Evolutionary conservation across 1,140 invertebrate species (phyloP).

Genomic region (Gonioctena quinquepunctata): DNA sequence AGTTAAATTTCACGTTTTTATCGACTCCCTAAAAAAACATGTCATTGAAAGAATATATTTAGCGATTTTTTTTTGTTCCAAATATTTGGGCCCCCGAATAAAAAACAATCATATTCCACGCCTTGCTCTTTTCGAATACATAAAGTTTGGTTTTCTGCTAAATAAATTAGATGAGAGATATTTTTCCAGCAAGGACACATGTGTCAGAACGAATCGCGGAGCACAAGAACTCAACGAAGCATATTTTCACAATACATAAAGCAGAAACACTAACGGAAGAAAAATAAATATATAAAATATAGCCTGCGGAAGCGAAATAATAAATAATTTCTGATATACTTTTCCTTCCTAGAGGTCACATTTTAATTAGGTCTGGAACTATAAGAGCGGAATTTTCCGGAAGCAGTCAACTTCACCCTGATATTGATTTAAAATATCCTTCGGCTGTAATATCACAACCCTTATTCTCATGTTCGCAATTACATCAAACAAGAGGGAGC

Average conservation of each 20-base stretch:
- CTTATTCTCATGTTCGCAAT: constrained; percentile 38
- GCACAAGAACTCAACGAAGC: constrained; percentile 3
- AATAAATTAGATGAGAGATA: too few species aligned
- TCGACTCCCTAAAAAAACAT: too few species aligned
- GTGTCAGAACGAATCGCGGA: too few species aligned
- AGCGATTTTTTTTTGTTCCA: too few species aligned
- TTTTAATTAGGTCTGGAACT: constrained; percentile 23
- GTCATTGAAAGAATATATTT: too few species aligned
- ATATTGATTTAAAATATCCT: constrained; percentile 30
- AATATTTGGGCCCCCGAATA: too few species aligned
- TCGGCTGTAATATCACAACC: constrained; percentile 34
- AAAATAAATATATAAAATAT: constrained; percentile 11
- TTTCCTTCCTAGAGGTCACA: constrained; percentile 2
- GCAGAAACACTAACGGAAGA: background rate
- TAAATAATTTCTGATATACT: background rate
- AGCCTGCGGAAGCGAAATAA: background rate
- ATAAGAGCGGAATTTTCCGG: constrained; percentile 2
- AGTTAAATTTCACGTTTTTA: too few species aligned
- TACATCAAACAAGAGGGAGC: constrained; percentile 34
- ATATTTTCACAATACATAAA: constrained; percentile 10
- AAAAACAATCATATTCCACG: too few species aligned
- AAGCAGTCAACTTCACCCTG: constrained; percentile 3
- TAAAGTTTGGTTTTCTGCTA: too few species aligned
- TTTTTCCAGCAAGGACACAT: too few species aligned
- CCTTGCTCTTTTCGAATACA: too few species aligned